Percentiles rank a stretch among this genome's conserved stretches.
These are phyloP conservation scores for Spodoptera frugiperda DNA, from an alignment of 1,140 invertebrate species.

Conservation along the genomic window DNA sequence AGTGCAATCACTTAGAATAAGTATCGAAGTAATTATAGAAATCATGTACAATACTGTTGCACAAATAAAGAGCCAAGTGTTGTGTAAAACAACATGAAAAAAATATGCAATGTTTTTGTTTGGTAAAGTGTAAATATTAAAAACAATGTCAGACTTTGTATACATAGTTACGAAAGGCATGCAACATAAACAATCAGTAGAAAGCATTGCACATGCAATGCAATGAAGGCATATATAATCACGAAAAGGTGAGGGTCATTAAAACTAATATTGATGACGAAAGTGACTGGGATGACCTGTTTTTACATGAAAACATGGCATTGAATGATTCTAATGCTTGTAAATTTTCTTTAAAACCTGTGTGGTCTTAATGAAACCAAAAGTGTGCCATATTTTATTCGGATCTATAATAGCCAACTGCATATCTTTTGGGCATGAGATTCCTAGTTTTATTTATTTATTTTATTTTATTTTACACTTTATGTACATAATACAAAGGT, in stretches of 20 bases:
- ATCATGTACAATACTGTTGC: neutral
- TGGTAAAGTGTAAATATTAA: neutral
- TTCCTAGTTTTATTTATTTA: too few relatives aligned
- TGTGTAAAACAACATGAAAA: neutral
- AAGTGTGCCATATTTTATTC: too few relatives aligned
- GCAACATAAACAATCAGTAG: constrained; percentile 21
- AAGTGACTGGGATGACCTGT: neutral
- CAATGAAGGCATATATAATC: constrained; percentile 7
- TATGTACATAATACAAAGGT: too few relatives aligned
- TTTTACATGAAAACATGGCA: neutral
- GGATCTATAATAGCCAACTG: too few relatives aligned
- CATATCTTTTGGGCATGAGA: too few relatives aligned
- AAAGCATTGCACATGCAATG: constrained; percentile 11
- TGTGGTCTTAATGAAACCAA: too few relatives aligned
- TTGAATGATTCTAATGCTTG: neutral
- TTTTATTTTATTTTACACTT: too few relatives aligned
- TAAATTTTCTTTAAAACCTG: too few relatives aligned
- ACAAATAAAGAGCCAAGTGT: constrained; percentile 5
- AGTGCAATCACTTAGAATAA: too few relatives aligned
- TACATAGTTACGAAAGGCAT: constrained; percentile 12
- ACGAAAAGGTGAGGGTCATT: constrained; percentile 13
- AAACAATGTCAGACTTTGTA: constrained; percentile 9
- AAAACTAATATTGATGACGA: constrained; percentile 1
- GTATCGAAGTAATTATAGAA: too few relatives aligned
- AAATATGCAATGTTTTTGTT: constrained; percentile 1